Evolutionary conservation across 35 echinoderm and acorn worm species (phyloP).

Genomic region (Strongylocentrotus purpuratus): DNA sequence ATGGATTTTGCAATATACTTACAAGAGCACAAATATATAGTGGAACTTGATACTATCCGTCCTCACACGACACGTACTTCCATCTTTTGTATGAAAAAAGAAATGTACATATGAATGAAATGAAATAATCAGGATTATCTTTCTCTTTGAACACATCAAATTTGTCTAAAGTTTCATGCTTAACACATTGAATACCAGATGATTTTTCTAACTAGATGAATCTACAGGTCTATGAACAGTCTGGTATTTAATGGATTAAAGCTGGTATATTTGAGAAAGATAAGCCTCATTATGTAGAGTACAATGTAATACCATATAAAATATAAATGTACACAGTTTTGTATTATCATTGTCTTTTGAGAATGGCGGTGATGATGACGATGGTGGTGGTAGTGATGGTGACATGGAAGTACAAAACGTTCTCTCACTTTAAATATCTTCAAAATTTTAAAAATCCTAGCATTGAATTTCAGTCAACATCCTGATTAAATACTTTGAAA

Average conservation of each 20-base stretch:
- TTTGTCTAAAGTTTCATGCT: background rate
- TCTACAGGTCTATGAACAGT: background rate
- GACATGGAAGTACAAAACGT: background rate
- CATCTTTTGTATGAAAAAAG: background rate
- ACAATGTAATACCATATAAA: conserved; percentile 46
- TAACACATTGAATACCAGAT: background rate
- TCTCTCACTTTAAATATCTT: conserved; percentile 5
- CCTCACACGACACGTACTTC: conserved; percentile 15
- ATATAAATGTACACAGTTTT: conserved; percentile 40
- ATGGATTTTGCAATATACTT: background rate
- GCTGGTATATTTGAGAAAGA: background rate
- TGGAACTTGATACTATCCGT: conserved; percentile 9
- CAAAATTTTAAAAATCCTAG: conserved; percentile 3
- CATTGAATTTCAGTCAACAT: background rate
- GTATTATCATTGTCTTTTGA: conserved; percentile 43
- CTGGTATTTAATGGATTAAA: background rate
- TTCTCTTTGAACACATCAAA: background rate
- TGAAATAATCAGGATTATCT: conserved; percentile 24
- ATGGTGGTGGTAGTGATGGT: background rate
- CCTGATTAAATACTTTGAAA: conserved; percentile 4
- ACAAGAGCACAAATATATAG: conserved; percentile 39
- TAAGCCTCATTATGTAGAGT: conserved; percentile 12
- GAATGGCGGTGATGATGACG: conserved; percentile 4
- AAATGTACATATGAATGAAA: conserved; percentile 39
- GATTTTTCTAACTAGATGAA: background rate